Base-by-base conservation (phyloP, 2,113 vertebrate species). In the Xiphophorus hellerii region DNA sequence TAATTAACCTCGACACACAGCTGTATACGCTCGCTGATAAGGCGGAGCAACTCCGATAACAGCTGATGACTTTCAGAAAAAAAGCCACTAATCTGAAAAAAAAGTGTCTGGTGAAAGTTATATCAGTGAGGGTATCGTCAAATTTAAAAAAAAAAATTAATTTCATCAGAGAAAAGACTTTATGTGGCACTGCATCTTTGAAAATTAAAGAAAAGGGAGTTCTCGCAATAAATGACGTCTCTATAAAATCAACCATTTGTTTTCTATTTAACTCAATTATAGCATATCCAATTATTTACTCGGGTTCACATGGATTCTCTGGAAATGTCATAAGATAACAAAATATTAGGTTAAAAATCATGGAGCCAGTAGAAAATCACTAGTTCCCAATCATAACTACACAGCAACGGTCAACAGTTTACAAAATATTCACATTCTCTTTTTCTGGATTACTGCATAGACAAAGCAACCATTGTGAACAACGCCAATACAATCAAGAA, bases 1-100 rank as follows among this genome's bases (percentile, higher is more conserved):
- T 64, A 81, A 82, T 81, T 62, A 28, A 48, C 73, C 58, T 84
- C 66, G 37, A 72, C 31, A 72, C 31, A 17, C 31, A 37, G 15
- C 44, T 29, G 42, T 17, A 28, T 44, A 64, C 22, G 33, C 42
- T n/a, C 1, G 64, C 9, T 33, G 44, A 73, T 30, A 58, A 31
- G 25, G 28, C 7, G 31, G 31, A 78, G n/a, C 7, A 35, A 68
- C 31, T 72, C 30, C 25, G 61, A 66, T 77, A 22, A 29, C 39
- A 63, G 35, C 9, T 28, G 28, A 30, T 61, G 37, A 73, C 22
- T 61, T 69, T 66, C 37, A 69, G 58, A 67, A 54, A 73, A 54
- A 73, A 10, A 48, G 4, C 51, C 33, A 54, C 39, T 37, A 6
- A 17, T 63, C 31, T 31, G 25, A 30, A 60, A 31, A 64, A 54